A percentile compares a stretch with the other conserved stretches of the same genome.
Evolutionary conservation across 2,113 vertebrate species (phyloP).

Genomic region (Malurus elegans): DNA sequence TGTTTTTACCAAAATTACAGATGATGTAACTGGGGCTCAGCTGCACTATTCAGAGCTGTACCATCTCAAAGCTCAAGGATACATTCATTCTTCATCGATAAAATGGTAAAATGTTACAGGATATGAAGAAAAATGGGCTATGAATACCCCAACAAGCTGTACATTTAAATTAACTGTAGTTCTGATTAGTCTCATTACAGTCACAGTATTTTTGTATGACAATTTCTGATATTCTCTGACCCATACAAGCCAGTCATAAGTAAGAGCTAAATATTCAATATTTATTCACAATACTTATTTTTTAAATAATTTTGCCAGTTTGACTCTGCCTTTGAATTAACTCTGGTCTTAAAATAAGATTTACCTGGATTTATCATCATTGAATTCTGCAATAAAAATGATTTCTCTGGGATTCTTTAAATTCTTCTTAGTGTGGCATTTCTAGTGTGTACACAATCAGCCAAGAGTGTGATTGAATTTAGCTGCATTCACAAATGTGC

Average conservation of each 20-base stretch:
- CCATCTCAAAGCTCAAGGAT: background rate
- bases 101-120: background rate
- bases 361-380: slow-evolving; percentile 21
- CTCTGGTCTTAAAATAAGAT: background rate
- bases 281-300: background rate
- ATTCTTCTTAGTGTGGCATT: background rate
- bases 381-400: background rate
- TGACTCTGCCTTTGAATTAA: slow-evolving; percentile 15
- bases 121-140: background rate
- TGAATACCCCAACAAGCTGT: background rate
- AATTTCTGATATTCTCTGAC: background rate
- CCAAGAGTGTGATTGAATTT: background rate
- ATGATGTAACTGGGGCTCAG: background rate
- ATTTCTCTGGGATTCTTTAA: background rate
- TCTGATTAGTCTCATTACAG: background rate
- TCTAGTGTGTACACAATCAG: background rate
- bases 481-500: background rate
- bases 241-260: background rate
- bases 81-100: background rate
- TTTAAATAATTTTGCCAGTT: background rate
- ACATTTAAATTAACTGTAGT: slow-evolving; percentile 11
- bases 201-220: background rate
- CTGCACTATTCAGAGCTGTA: background rate
- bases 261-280: background rate
- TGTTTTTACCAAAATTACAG: background rate